A percentile compares a stretch with the other conserved stretches of the same genome.
Evolutionary conservation across 2,113 vertebrate species (phyloP).

Genomic region (Odobenus rosmarus): DNA sequence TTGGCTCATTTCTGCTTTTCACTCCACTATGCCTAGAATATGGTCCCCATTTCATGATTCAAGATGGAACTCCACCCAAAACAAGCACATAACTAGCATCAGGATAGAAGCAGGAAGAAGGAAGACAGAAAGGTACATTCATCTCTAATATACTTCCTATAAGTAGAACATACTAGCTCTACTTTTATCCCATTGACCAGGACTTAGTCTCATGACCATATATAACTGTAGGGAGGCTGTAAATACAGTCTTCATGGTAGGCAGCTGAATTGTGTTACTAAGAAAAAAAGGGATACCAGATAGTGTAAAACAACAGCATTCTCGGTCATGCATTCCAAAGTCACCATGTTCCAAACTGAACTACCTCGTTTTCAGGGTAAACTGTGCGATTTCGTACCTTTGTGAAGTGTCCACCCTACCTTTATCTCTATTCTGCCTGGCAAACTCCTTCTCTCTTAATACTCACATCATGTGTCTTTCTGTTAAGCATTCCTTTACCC

Average conservation of each 20-base stretch:
- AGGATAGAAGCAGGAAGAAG: not conserved
- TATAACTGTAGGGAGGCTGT: not conserved
- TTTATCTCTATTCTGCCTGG: not conserved
- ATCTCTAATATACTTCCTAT: not conserved
- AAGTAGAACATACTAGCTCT: not conserved
- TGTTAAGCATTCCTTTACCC: slow-evolving; percentile 24
- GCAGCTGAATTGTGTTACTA: not conserved
- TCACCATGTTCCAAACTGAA: slow-evolving; percentile 29
- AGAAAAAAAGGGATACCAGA: not conserved
- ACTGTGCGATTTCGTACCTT: slow-evolving; percentile 9
- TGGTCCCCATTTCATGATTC: not conserved
- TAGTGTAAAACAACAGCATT: not conserved
- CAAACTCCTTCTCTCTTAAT: not conserved
- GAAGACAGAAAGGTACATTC: not conserved
- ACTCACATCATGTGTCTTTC: not conserved
- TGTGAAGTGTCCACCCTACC: not conserved
- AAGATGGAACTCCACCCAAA: not conserved
- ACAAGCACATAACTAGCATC: not conserved
- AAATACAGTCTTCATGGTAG: not conserved
- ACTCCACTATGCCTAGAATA: not conserved
- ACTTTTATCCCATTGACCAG: slow-evolving; percentile 7
- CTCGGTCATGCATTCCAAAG: slow-evolving; percentile 6
- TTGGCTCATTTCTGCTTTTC: slow-evolving; percentile 22
- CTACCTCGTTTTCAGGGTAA: not conserved
- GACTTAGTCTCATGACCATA: not conserved